Conservation (phyloP, 1,140 invertebrate genomes). For the Schlechtendalia chinensis region DNA sequence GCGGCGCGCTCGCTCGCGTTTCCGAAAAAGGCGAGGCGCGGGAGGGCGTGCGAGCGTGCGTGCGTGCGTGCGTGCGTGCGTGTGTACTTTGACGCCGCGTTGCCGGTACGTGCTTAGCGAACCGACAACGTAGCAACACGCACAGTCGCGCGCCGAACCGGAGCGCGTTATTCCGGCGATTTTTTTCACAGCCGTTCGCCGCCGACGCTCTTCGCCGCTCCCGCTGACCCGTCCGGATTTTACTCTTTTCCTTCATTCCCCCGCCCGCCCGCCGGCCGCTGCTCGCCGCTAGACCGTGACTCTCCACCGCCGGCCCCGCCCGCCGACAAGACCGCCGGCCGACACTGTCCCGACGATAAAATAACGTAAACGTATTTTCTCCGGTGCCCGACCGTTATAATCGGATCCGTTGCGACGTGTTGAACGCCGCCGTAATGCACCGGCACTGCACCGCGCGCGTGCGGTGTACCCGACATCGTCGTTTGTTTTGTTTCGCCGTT, state of each 20-base stretch:
- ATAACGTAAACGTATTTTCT: not conserved
- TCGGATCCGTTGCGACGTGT: not conserved
- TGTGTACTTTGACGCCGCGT: constrained; percentile 37
- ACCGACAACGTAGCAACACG: constrained; percentile 32
- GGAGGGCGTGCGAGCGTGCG: not conserved
- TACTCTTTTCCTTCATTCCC: not conserved
- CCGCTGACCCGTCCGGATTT: not conserved
- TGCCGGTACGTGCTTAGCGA: constrained; percentile 21
- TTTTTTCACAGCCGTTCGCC: not conserved
- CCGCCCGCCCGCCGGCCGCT: too few relatives aligned
- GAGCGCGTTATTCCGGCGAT: too few relatives aligned
- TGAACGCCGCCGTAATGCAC: not conserved
- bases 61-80: too few relatives aligned
- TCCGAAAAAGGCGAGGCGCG: not conserved
- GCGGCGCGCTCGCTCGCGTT: not conserved
- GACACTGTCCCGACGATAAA: too few relatives aligned
- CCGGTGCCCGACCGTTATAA: not conserved
- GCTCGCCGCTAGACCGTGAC: too few relatives aligned
- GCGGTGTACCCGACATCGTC: too few relatives aligned
- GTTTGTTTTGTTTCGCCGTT: too few relatives aligned
- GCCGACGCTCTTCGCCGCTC: not conserved
- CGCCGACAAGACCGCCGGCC: too few relatives aligned
- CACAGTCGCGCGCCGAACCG: not conserved
- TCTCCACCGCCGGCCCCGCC: too few relatives aligned
- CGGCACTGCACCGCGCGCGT: not conserved